These are phyloP conservation scores for Eupithecia abbreviata DNA, from an alignment of 2,888 invertebrate genomes.

Conservation along the genomic window DNA sequence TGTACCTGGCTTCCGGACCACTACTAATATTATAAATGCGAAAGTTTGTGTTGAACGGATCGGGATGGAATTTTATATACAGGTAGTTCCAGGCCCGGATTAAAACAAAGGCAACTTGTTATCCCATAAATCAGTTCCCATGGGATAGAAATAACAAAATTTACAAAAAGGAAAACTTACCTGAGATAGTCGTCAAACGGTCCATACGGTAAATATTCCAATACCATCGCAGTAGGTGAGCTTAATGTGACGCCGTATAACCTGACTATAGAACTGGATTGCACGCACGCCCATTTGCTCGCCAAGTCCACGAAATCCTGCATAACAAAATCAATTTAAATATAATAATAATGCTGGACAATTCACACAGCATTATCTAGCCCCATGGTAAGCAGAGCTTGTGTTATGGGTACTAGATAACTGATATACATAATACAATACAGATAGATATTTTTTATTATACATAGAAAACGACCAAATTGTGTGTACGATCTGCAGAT, in stretches of 20 bases:
- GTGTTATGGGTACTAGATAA: no score
- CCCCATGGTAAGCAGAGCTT: neutral
- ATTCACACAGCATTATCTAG: neutral
- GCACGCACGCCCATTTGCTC: constrained; percentile 90
- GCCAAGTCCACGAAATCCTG: constrained; percentile 91
- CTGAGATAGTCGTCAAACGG: constrained; percentile 89
- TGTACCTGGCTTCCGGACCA: no score
- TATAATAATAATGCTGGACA: neutral
- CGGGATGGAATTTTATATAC: no score
- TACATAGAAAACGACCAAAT: no score
- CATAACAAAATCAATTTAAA: constrained; percentile 47
- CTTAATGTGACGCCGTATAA: constrained; percentile 90
- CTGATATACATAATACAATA: no score
- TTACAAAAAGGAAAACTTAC: constrained; percentile 45
- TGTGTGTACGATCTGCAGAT: no score
- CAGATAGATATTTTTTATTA: no score
- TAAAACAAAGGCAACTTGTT: no score
- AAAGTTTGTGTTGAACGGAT: no score
- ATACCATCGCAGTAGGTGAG: constrained; percentile 90
- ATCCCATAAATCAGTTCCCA: no score
- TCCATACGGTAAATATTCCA: constrained; percentile 91
- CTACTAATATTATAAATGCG: no score
- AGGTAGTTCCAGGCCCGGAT: no score
- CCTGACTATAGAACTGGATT: constrained; percentile 89
- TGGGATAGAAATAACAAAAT: neutral